Conservation (phyloP, 2,113 vertebrate genomes). For the Dryoscopus gambensis region DNA sequence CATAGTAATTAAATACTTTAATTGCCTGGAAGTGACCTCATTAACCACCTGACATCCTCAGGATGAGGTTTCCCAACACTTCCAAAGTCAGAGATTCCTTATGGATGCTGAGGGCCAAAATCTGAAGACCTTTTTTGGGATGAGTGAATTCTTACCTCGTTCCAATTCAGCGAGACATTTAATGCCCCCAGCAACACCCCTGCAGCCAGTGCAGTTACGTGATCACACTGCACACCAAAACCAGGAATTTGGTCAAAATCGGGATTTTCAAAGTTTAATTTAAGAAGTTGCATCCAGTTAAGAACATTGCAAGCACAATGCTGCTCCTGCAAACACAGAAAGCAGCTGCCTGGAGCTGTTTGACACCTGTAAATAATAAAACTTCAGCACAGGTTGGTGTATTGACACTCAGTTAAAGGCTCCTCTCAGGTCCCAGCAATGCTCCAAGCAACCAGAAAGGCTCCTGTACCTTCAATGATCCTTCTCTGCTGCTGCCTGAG, state of each 20-base stretch:
- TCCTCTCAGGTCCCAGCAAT: neutral
- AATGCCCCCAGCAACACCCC: neutral
- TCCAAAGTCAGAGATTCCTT: neutral
- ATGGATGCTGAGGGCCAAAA: neutral
- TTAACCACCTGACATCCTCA: neutral
- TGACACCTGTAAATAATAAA: neutral
- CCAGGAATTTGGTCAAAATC: accelerated
- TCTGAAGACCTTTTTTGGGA: neutral
- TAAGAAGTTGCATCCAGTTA: neutral
- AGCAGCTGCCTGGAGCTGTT: neutral
- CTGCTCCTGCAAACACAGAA: neutral
- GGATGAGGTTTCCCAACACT: neutral
- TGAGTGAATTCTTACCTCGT: neutral
- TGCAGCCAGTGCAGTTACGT: neutral
- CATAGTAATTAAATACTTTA: too few relatives aligned
- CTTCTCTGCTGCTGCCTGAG: slow-evolving; percentile 89
- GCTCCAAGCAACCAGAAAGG: neutral
- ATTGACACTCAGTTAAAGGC: accelerated
- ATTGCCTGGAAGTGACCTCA: neutral
- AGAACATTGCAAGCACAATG: neutral
- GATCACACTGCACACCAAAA: neutral
- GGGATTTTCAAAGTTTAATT: neutral
- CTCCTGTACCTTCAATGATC: slow-evolving; percentile 85
- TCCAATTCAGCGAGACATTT: neutral
- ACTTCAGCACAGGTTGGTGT: neutral